Evolutionary conservation across 2,113 vertebrate genomes (phyloP).

Genomic region (Clarias batrachus): DNA sequence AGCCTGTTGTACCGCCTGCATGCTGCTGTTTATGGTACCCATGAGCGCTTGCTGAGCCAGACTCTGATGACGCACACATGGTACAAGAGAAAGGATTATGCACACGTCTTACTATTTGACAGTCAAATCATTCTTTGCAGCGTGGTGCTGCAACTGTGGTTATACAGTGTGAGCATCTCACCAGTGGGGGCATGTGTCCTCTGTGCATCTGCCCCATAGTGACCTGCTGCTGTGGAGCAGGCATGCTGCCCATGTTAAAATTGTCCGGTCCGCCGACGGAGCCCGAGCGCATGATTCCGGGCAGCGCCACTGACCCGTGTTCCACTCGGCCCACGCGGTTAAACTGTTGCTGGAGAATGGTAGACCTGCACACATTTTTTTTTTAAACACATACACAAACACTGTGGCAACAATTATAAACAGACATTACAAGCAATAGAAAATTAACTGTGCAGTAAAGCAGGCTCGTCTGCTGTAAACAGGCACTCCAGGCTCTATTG

Average conservation of each 20-base stretch:
- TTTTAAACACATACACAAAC: background rate
- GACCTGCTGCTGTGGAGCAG: conserved; percentile 92
- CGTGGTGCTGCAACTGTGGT: background rate
- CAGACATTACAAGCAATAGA: conserved; percentile 34
- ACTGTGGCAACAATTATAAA: conserved; percentile 10
- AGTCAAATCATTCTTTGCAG: background rate
- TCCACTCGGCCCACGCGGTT: conserved; percentile 91
- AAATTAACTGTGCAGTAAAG: background rate
- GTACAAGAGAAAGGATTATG: background rate
- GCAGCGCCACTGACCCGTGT: conserved; percentile 90
- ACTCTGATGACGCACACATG: conserved; percentile 74
- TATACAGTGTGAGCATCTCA: conserved; percentile 67
- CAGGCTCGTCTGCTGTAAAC: conserved; percentile 51
- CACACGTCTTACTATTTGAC: background rate
- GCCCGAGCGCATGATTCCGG: conserved; percentile 92
- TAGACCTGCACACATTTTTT: conserved; percentile 73
- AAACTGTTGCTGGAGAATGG: conserved; percentile 97
- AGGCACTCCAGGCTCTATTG: conserved; percentile 62
- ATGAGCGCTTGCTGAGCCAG: conserved; percentile 96
- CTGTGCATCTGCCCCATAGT: conserved; percentile 96
- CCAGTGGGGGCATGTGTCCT: conserved; percentile 96
- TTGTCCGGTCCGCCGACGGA: conserved; percentile 91
- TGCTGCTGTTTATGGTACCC: conserved; percentile 98
- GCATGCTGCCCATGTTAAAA: conserved; percentile 93
- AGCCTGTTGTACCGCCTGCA: conserved; percentile 95